Conservation (phyloP, 2,113 vertebrate species). For the Vicugna pacos region DNA sequence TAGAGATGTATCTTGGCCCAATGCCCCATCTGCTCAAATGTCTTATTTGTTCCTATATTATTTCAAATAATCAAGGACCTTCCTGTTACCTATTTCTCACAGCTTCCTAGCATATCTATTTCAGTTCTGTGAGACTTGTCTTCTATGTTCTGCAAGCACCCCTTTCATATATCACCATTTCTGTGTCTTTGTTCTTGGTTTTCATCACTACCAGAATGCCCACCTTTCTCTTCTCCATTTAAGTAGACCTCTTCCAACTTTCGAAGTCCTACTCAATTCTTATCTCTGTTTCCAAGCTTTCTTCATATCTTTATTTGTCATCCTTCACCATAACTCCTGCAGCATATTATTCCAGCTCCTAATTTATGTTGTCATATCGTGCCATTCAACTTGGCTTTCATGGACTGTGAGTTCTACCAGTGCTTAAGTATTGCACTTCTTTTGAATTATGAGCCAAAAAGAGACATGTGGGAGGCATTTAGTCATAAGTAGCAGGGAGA, state of each 20-base stretch:
- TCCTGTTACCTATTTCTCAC: background rate
- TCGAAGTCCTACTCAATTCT: background rate
- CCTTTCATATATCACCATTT: background rate
- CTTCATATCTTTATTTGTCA: background rate
- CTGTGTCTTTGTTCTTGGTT: background rate
- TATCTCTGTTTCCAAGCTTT: background rate
- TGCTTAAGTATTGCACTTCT: background rate
- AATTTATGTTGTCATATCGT: conserved; percentile 22
- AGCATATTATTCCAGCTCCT: background rate
- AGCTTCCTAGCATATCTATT: background rate
- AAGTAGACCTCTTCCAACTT: background rate
- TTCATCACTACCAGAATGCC: background rate
- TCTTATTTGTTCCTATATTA: background rate
- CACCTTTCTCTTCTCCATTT: background rate
- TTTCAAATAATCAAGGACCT: conserved; percentile 18
- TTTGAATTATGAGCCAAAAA: conserved; percentile 2
- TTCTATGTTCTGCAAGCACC: background rate
- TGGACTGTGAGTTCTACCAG: background rate
- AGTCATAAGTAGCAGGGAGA: background rate
- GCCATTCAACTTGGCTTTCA: conserved; percentile 12
- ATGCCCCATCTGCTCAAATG: background rate
- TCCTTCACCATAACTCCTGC: background rate
- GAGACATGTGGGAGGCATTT: background rate
- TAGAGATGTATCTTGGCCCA: background rate
- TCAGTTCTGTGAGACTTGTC: background rate